A percentile compares a stretch with the other conserved stretches of the same genome.
Evolutionary conservation across 2,797 vertebrate species (phyloP).

Genomic region (Epinephelus malabaricus): DNA sequence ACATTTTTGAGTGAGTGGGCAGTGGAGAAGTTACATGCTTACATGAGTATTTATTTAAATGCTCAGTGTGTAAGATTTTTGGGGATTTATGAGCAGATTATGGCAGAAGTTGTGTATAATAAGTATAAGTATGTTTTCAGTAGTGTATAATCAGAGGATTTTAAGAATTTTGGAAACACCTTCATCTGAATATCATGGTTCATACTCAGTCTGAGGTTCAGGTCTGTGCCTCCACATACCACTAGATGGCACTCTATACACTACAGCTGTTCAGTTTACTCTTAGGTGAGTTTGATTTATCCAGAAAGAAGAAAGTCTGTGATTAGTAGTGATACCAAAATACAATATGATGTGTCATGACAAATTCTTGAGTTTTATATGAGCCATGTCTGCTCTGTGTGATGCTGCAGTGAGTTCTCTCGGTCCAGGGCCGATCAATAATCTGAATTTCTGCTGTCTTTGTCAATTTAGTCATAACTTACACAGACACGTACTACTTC

Average conservation of each 20-base stretch:
- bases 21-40: too few relatives aligned
- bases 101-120: too few relatives aligned
- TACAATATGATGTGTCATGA: background rate
- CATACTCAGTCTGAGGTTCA: too few relatives aligned
- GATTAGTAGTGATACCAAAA: background rate
- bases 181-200: too few relatives aligned
- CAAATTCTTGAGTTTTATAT: background rate
- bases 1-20: too few relatives aligned
- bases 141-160: too few relatives aligned
- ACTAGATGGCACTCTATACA: slow-evolving; percentile 40
- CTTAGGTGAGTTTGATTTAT: background rate
- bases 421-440: background rate
- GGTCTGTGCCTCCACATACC: background rate
- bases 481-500: too few relatives aligned
- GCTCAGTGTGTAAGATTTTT: too few relatives aligned
- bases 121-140: too few relatives aligned
- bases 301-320: background rate
- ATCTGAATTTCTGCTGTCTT: background rate
- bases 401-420: background rate
- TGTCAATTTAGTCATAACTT: background rate
- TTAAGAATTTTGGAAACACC: too few relatives aligned
- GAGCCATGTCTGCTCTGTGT: background rate
- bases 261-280: background rate
- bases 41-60: too few relatives aligned
- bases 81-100: too few relatives aligned